Percentiles rank a stretch among this genome's conserved stretches.
Evolutionary conservation across 2,113 vertebrate species (phyloP).

Genomic region (Paramormyrops kingsleyae): DNA sequence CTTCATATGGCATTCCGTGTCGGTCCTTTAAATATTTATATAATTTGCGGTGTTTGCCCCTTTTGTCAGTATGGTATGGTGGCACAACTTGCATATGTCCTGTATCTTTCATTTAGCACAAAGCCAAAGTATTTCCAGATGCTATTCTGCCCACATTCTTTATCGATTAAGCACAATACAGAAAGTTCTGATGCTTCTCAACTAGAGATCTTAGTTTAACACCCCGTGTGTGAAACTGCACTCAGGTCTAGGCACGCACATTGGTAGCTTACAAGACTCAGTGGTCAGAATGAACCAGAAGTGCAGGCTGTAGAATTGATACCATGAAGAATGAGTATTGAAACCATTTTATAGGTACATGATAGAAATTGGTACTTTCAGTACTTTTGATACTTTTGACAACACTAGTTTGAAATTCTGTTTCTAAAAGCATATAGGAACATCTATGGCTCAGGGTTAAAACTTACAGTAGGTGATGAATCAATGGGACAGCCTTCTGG

Average conservation of each 20-base stretch:
- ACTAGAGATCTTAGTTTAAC: not conserved
- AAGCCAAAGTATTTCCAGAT: not conserved
- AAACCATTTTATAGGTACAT: not conserved
- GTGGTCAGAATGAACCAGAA: not conserved
- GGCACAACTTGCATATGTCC: not conserved
- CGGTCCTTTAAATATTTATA: not conserved
- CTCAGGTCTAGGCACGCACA: not conserved
- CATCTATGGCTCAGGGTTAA: not conserved
- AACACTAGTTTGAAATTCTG: not conserved
- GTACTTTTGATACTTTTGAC: not conserved
- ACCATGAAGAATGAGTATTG: not conserved
- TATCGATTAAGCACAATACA: not conserved
- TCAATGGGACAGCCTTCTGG: not conserved
- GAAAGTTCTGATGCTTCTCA: not conserved
- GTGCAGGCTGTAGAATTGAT: not conserved
- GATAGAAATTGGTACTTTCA: not conserved
- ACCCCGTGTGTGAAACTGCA: not conserved
- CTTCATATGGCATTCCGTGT: not conserved
- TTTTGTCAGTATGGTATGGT: not conserved
- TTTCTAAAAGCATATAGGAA: not conserved
- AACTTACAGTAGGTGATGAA: constrained; percentile 11
- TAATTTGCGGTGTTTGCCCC: not conserved
- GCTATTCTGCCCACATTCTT: not conserved
- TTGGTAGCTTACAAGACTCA: not conserved
- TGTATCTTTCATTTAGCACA: not conserved